phyloP scores from a whole-genome alignment of 1,140 invertebrate species.

The Trichonephila clavata region DNA sequence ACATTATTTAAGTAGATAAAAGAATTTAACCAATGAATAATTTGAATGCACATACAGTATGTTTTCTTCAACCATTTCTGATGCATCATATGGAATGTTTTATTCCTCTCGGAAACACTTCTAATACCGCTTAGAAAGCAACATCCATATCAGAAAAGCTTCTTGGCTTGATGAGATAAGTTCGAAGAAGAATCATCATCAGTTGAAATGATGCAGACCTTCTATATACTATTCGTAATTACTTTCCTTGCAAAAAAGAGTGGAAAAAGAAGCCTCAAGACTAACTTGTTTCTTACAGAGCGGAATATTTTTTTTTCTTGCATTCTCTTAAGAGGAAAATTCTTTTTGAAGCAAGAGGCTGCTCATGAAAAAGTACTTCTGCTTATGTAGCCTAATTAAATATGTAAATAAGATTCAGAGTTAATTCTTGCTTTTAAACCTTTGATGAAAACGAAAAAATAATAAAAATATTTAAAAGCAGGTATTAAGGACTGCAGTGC shows the following conservation, averaged over 20 bases:
- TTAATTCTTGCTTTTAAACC: no score
- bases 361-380: no score
- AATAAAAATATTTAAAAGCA: no score
- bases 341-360: no score
- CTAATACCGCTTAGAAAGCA: neutral
- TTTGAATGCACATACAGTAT: neutral
- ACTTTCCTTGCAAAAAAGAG: conserved; percentile 5
- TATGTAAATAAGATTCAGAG: no score
- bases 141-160: neutral
- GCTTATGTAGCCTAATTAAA: no score
- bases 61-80: neutral
- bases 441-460: no score
- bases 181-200: conserved; percentile 1
- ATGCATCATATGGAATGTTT: neutral
- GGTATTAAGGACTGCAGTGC: no score
- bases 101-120: neutral
- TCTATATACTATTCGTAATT: conserved; percentile 35
- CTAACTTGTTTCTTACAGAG: neutral
- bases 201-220: conserved; percentile 45
- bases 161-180: conserved; percentile 22
- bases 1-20: no score
- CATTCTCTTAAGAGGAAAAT: neutral
- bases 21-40: no score
- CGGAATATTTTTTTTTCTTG: neutral
- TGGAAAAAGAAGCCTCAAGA: neutral